Percentiles rank a stretch among this genome's conserved stretches.
phyloP scores from a whole-genome alignment of 2,113 vertebrate genomes.

The Ptilorrhoa leucosticta region DNA sequence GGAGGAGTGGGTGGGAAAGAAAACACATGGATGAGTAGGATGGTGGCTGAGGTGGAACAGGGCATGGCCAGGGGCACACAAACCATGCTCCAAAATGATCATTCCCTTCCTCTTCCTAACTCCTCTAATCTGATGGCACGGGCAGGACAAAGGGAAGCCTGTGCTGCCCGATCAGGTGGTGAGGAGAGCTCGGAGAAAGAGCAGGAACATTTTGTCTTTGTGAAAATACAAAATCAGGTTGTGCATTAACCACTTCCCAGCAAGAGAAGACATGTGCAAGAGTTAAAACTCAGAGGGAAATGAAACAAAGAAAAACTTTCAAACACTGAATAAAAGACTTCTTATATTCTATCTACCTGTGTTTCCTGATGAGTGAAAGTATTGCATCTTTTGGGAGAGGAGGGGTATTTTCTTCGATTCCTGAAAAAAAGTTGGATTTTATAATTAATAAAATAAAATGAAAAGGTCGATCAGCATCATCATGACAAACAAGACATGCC shows the following conservation, averaged over 20 bases:
- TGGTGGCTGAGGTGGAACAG: not conserved
- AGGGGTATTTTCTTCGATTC: not conserved
- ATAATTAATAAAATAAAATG: slow-evolving; percentile 18
- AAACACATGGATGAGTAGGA: not conserved
- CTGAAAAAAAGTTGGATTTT: not conserved
- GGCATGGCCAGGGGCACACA: not conserved
- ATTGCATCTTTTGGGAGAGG: not conserved
- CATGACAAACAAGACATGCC: not conserved
- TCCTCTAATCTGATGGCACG: not conserved
- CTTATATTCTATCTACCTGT: not conserved
- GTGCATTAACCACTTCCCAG: not conserved
- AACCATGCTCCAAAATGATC: not conserved
- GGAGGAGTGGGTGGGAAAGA: not conserved
- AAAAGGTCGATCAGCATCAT: not conserved
- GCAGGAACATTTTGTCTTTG: not conserved
- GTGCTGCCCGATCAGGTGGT: not conserved
- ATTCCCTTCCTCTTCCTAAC: not conserved
- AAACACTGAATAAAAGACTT: not conserved
- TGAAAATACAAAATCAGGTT: not conserved
- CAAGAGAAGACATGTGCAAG: not conserved
- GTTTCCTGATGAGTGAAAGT: not conserved
- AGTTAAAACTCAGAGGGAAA: not conserved
- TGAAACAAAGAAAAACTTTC: not conserved
- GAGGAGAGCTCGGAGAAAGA: not conserved
- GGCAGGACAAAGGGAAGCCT: slow-evolving; percentile 9